A percentile compares a stretch with the other conserved stretches of the same genome.
Evolutionary conservation across 2,113 vertebrate genomes (phyloP).

Genomic region (Spea multiplicata): DNA sequence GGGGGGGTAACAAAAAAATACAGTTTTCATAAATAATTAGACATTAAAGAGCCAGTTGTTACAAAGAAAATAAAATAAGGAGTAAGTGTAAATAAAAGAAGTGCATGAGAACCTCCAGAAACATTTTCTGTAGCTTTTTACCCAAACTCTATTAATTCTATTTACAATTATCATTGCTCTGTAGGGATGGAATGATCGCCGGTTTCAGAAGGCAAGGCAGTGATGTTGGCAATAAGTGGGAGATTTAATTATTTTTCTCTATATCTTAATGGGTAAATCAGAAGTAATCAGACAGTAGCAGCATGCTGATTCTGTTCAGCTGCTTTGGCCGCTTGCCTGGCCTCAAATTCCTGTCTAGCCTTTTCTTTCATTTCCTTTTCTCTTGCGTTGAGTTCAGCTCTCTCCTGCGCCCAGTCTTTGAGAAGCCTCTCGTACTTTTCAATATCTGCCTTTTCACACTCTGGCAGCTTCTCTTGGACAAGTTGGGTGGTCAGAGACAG

Average conservation of each 20-base stretch:
- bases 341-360: constrained; percentile 66
- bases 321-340: constrained; percentile 55
- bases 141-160: too few relatives aligned
- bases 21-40: too few relatives aligned
- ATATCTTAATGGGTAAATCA: background rate
- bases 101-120: too few relatives aligned
- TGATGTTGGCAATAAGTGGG: too few relatives aligned
- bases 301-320: background rate
- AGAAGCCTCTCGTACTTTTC: constrained; percentile 67
- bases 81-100: too few relatives aligned
- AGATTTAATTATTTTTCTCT: background rate
- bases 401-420: constrained; percentile 76
- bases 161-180: too few relatives aligned
- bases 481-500: constrained; percentile 68
- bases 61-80: too few relatives aligned
- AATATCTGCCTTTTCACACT: constrained; percentile 74
- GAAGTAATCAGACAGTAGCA: background rate
- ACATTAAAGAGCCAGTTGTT: too few relatives aligned
- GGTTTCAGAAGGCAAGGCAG: too few relatives aligned
- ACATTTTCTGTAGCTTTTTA: too few relatives aligned
- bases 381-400: constrained; percentile 63
- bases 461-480: constrained; percentile 67
- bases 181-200: too few relatives aligned
- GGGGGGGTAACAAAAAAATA: too few relatives aligned
- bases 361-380: constrained; percentile 72